Base-by-base conservation (phyloP, 2,113 vertebrate species). In the Pithys albifrons region DNA sequence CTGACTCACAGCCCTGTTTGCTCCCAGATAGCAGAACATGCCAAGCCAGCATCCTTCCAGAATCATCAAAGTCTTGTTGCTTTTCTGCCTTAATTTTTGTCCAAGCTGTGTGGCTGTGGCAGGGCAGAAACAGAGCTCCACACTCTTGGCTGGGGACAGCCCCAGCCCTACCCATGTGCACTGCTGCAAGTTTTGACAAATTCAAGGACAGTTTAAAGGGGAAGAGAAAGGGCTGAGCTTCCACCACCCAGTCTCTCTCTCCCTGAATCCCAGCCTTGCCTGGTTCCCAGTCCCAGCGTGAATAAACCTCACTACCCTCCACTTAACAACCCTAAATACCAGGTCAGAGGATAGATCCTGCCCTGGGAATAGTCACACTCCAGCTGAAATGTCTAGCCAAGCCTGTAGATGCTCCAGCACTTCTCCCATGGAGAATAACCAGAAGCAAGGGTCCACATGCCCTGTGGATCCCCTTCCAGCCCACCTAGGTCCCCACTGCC, bases 261-360 rank as follows among this genome's bases (percentile, higher is more conserved):
- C 33, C 35, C 23, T 85, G 29, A 29, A 72, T 55, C 61, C 23
- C 51, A 74, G 41, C 20, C 39, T 22, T 79, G 85, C 57, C 39
- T n/a, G n/a, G 7, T 24, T 89, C 25, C 33, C 3, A 1, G 14
- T 61, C 59, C 69, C 29, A 89, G 18, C 0, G 1, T 9, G 29
- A 83, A 54, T 23, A 46, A 79, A 48, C 2, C 16, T 19, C 39
- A 33, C 15, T 14, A n/a, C 4, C 20, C n/a, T 2, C 48, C 27
- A 31, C 33, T 59, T 48, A 35, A 72, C 83, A 85, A 76, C 37
- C 58, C 76, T 45, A 88, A 86, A 96, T 83, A 95, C 64, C 89
- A 86, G 83, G 96, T 92, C 83, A 95, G 89, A 92, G 91, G 89
- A 96, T 72, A 89, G 41, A 59, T 67, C 48, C 33, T 88, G 62